Conservation (phyloP, 2,888 invertebrate genomes). For the Furcula furcula region DNA sequence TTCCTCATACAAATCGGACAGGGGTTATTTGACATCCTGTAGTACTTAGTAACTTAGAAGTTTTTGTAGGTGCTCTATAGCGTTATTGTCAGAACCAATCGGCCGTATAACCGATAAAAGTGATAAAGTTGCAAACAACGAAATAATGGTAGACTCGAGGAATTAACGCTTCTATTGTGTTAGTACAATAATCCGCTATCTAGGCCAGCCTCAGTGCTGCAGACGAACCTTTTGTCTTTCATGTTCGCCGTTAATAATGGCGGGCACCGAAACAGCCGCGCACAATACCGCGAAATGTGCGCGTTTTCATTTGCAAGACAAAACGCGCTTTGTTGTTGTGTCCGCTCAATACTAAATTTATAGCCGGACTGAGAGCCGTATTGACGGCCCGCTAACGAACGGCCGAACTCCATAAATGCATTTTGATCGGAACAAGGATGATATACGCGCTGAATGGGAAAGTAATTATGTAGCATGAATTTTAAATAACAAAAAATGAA, state of each 20-base stretch:
- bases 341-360: constrained; percentile 81
- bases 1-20: too few relatives aligned
- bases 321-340: constrained; percentile 81
- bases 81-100: constrained; percentile 36
- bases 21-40: too few relatives aligned
- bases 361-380: constrained; percentile 75
- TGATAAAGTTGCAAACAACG: constrained; percentile 79
- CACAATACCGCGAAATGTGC: constrained; percentile 82
- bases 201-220: constrained; percentile 81
- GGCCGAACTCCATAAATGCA: constrained; percentile 71
- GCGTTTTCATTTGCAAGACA: constrained; percentile 83
- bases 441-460: constrained; percentile 15
- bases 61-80: too few relatives aligned
- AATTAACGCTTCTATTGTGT: constrained; percentile 81
- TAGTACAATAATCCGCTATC: constrained; percentile 82
- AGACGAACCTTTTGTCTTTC: constrained; percentile 82
- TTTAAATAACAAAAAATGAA: too few relatives aligned
- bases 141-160: constrained; percentile 79
- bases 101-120: constrained; percentile 67
- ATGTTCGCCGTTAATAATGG: constrained; percentile 82
- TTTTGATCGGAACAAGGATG: constrained; percentile 57
- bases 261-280: constrained; percentile 81
- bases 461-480: too few relatives aligned
- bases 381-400: constrained; percentile 77
- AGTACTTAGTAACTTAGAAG: too few relatives aligned